Base-by-base conservation (phyloP, 2,113 vertebrate species). In the human region DNA sequence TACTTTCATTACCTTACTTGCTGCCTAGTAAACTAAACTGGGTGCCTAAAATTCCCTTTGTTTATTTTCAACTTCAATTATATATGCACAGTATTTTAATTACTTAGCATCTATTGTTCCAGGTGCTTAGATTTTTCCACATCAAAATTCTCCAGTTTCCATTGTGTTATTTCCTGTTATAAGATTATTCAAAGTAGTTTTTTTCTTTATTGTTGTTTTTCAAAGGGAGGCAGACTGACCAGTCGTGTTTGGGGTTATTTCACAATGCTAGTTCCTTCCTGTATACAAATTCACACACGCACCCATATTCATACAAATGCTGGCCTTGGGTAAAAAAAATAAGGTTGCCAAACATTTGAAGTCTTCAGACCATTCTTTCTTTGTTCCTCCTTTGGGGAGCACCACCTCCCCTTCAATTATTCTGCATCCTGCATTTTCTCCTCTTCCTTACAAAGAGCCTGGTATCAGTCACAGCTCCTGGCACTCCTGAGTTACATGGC, bases 201-300 rank as follows among this genome's bases (percentile, higher is more conserved):
- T 73, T 64, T 81, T 90, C 92, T 96, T 84, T 90, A 89, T 94
- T 97, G 72, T 97, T 95, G 92, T 83, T 85, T 97, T 97, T 92
- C 92, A 95, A 88, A 98, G 52, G 48, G 68, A 93, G 22, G 75
- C 43, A 93, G 38, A 43, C 61, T 95, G 73, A 81, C 48, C 89
- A 48, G 68, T 18, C 3, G 64, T 89, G 35, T 40, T 61, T 81
- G 48, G 68, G 43, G 75, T 92, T 88, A 87, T 90, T 97, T 98
- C 90, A 88, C 93, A 98, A 93, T 76, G 83, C 87, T 70, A 68
- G 79, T 96, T 97, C 83, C 96, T 98, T 98, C 96, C 97, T 96
- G 66, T 91, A 70, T 55, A 38, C 27, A 32, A 72, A 78, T 35
- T 55, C 64, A 88, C 72, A 88, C 30, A 89, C 1, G 14, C 35